Base-by-base conservation (phyloP, 2,113 vertebrate genomes). In the Poecilia latipinna region DNA sequence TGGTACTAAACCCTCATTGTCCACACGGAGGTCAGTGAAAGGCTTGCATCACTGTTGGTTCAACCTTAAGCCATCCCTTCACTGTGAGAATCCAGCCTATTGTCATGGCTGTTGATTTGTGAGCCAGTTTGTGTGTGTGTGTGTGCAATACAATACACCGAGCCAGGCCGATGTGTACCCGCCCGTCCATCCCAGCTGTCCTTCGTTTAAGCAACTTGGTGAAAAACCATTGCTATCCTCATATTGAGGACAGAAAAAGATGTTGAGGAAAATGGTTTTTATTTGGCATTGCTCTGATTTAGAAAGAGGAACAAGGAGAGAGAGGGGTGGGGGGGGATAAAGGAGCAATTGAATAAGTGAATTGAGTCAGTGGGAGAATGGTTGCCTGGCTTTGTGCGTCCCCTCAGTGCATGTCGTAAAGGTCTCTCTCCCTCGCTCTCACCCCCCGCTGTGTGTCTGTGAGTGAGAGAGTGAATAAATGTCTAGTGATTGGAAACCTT, bases 401-500 rank as follows among this genome's bases (percentile, higher is more conserved):
- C 80, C 37, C 83, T 79, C 61, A 64, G 70, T 82, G 83, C 83
- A 68, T 82, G 79, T 89, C 33, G 37, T 90, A 91, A 91, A 92
- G 85, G 83, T 88, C 78, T 90, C 79, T 87, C 71, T 87, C 80
- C 2, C 69, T 73, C 61, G 12, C 75, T 63, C 29, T 86, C 78
- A 60, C 68, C 73, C 63, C 63, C 35, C n/a, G 61, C 60, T 2
- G 15, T 66, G 68, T 80, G 77, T 75, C 79, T 75, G 72, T 67
- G 65, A 72, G 75, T 68, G 33, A 26, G 68, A 61, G 76, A 77
- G 68, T 87, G 90, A 90, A 88, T 90, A 89, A 88, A 80, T 84
- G 89, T 91, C 90, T 89, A 84, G 90, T 75, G 83, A 92, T 89
- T 89, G 89, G 90, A 87, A 91, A 88, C 88, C 87, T 87, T n/a